Percentiles rank a stretch among this genome's conserved stretches.
Conservation (phyloP, 2,797 vertebrate genomes). For the Epinephelus coioides region DNA sequence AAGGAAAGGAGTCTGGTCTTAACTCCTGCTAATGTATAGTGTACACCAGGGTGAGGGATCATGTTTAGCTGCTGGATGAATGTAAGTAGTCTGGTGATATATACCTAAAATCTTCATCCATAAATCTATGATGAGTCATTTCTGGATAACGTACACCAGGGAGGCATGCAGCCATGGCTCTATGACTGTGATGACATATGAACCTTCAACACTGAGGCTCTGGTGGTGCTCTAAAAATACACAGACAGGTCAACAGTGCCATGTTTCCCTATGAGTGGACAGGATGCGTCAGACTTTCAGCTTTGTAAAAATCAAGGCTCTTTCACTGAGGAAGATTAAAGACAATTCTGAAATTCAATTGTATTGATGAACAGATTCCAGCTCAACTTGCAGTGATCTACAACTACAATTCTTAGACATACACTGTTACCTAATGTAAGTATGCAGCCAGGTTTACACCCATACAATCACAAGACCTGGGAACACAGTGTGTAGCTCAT, state of each 20-base stretch:
- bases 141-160: constrained; percentile 58
- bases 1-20: neutral
- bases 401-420: neutral
- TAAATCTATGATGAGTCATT: constrained; percentile 61
- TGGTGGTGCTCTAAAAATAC: constrained; percentile 77
- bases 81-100: neutral
- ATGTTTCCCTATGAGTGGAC: constrained; percentile 59
- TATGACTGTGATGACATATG: constrained; percentile 46
- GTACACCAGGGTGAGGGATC: neutral
- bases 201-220: constrained; percentile 49
- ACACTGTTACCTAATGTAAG: neutral
- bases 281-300: constrained; percentile 35
- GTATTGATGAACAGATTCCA: neutral
- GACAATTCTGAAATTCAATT: neutral
- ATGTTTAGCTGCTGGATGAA: neutral
- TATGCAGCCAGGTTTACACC: neutral
- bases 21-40: neutral
- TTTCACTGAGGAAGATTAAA: constrained; percentile 33
- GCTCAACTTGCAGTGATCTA: neutral
- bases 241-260: constrained; percentile 57
- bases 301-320: constrained; percentile 36
- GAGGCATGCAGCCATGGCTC: constrained; percentile 51
- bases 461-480: neutral
- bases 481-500: neutral
- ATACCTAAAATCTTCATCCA: constrained; percentile 5